Evolutionary conservation across 2,113 vertebrate genomes (phyloP), one percentile per base, ranked within the genome.

Genomic region (Agelaius tricolor): DNA sequence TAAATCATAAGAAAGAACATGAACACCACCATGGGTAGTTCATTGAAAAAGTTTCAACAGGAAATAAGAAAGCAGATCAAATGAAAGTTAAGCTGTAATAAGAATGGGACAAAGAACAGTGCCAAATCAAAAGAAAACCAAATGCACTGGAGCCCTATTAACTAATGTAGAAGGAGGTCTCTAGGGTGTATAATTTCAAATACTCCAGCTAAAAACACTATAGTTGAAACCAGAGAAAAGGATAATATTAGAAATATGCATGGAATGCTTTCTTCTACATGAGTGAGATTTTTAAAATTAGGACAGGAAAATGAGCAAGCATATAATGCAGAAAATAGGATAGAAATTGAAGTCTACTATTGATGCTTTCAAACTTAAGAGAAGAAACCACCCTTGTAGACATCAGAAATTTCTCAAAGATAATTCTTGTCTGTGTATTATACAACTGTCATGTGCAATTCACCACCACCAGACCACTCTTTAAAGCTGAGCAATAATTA

Each of bases 51-150:
- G 5, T 83, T 96, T 76, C 74, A 72, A 67, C 63, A 68, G 62
- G 52, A 96, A 94, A 84, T 89, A 84, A 68, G 61, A 78, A 79
- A 87, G 23, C 20, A 73, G 71, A 73, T 78, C 39, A 93, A 87
- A 87, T 66, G 63, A 81, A 87, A 55, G 49, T 66, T 85, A 82
- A 57, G 16, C 20, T 73, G 52, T 39, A 82, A 89, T 87, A 84
- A 88, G 43, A 71, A 76, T n/a, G 11, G 85, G 58, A 85, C 51
- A 87, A 87, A 92, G 49, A 84, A 85, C 2, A 58, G 15, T 31
- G 65, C 39, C 19, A 33, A 89, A 92, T 72, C 51, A 77, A 84
- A 84, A 82, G 81, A 75, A 68, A 43, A 73, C 44, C 22, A 55
- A 89, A 79, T n/a, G 11, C 55, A 54, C 49, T 59, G 84, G 46